These are phyloP conservation scores for Diarsia brunnea DNA, from an alignment of 2,888 invertebrate genomes.

Conservation along the genomic window DNA sequence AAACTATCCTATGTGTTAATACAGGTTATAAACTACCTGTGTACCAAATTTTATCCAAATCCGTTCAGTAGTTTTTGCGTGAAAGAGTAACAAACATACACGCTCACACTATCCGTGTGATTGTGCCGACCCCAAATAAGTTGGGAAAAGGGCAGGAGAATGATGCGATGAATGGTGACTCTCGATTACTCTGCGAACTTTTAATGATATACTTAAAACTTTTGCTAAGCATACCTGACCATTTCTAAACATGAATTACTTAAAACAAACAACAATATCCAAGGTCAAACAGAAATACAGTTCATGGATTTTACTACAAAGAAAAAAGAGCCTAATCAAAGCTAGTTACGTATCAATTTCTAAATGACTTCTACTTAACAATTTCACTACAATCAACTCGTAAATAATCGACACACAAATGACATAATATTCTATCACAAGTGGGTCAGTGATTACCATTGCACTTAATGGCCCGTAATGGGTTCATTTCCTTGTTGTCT, in stretches of 20 bases:
- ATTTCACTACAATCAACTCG: constrained; percentile 19
- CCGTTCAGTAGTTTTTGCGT: no score
- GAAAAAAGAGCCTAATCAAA: background rate
- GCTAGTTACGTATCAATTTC: constrained; percentile 8
- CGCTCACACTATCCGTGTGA: no score
- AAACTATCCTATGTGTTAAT: no score
- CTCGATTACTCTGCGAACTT: background rate
- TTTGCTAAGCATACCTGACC: background rate
- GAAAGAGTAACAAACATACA: no score
- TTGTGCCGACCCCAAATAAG: no score
- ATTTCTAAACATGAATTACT: background rate
- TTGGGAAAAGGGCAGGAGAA: no score
- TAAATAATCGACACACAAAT: constrained; percentile 46
- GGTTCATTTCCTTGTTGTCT: constrained; percentile 37
- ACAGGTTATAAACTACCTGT: no score
- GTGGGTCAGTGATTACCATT: constrained; percentile 56
- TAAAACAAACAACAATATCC: background rate
- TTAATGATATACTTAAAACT: background rate
- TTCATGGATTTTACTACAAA: background rate
- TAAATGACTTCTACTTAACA: background rate
- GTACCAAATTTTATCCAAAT: no score
- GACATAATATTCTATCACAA: constrained; percentile 47
- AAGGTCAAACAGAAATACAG: constrained; percentile 13
- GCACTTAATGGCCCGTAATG: constrained; percentile 60
- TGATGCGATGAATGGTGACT: background rate